phyloP scores from a whole-genome alignment of 1,140 invertebrate genomes.

The Anastrepha ludens region DNA sequence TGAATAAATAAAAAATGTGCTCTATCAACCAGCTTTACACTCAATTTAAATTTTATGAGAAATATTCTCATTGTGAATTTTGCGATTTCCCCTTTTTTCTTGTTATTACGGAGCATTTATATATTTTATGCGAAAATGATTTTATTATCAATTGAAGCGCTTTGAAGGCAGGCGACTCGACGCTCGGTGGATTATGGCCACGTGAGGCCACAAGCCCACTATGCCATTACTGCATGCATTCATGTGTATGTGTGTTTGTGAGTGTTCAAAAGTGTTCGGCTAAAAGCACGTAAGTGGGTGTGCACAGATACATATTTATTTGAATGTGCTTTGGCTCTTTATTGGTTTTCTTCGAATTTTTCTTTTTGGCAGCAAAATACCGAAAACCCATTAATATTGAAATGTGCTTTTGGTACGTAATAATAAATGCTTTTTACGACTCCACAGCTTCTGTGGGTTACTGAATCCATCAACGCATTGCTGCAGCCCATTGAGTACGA shows the following conservation, averaged over 20 bases:
- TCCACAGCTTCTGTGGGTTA: neutral
- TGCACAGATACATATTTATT: neutral
- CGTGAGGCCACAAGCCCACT: slow-evolving; percentile 6
- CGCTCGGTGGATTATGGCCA: neutral
- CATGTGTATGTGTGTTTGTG: neutral
- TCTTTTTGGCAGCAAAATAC: neutral
- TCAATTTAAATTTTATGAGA: slow-evolving; percentile 19
- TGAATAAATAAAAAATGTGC: neutral
- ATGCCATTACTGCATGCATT: neutral
- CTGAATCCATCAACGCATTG: neutral
- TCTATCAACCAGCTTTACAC: neutral
- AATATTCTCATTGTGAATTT: neutral
- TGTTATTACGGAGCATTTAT: neutral
- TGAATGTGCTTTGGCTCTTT: neutral
- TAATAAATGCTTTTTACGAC: neutral
- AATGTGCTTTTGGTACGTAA: slow-evolving; percentile 7
- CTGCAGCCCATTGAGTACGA: neutral
- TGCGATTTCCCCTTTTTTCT: neutral
- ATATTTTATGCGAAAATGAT: slow-evolving; percentile 29
- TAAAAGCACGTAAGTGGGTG: neutral
- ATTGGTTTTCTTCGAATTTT: neutral
- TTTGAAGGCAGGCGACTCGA: neutral
- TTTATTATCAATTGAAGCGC: slow-evolving; percentile 35
- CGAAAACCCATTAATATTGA: slow-evolving; percentile 22
- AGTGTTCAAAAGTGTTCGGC: neutral